These are phyloP conservation scores for Harpalus rubripes DNA, from an alignment of 2,888 invertebrate genomes.

Conservation along the genomic window DNA sequence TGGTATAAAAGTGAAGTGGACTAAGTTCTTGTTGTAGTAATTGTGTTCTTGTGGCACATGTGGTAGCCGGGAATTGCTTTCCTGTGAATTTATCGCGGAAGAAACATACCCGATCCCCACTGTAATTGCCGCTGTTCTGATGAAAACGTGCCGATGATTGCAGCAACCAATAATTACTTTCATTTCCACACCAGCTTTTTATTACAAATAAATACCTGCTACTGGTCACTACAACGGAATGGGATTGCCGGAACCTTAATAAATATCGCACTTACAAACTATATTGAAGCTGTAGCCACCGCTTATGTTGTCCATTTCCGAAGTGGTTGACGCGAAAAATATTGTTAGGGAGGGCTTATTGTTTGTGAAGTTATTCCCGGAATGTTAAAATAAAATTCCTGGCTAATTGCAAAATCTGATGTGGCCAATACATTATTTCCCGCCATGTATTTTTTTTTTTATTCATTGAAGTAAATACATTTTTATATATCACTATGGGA, in stretches of 20 bases:
- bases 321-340: neutral
- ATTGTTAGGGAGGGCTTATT: no score
- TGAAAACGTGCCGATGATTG: slow-evolving; percentile 57
- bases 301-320: neutral
- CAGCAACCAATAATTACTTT: slow-evolving; percentile 5
- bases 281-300: neutral
- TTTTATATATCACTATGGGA: no score
- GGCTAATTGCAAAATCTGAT: no score
- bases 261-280: neutral
- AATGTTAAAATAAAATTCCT: no score
- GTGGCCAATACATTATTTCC: no score
- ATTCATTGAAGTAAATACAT: no score
- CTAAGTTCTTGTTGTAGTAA: neutral
- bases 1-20: neutral
- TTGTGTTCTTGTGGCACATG: slow-evolving; percentile 5
- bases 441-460: no score
- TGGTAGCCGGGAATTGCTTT: slow-evolving; percentile 45
- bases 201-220: slow-evolving; percentile 1
- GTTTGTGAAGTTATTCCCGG: no score
- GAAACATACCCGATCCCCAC: slow-evolving; percentile 25
- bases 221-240: neutral
- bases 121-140: slow-evolving; percentile 56
- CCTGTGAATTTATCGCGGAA: slow-evolving; percentile 45
- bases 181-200: slow-evolving; percentile 1
- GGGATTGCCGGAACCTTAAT: neutral